A percentile compares a stretch with the other conserved stretches of the same genome.
These are phyloP conservation scores for Syndactyla subalaris DNA, from an alignment of 2,797 vertebrate species.

Conservation along the genomic window DNA sequence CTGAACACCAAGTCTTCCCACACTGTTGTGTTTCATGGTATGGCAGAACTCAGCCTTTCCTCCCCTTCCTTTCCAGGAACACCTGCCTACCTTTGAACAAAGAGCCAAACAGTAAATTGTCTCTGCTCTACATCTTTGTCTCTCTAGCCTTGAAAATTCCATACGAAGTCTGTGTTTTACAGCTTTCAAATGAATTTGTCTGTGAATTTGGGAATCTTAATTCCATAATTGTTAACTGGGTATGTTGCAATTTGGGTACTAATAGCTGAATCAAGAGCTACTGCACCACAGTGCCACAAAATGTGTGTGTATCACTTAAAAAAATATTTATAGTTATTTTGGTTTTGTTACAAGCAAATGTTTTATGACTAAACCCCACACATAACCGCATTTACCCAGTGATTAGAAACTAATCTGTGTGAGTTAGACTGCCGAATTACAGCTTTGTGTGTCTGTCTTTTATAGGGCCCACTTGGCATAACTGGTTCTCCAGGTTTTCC, in stretches of 20 bases:
- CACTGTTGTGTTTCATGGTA: rapidly evolving
- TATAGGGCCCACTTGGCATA: constrained; percentile 92
- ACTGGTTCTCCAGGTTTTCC: constrained; percentile 93
- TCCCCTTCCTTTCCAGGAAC: background rate
- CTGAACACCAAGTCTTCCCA: background rate
- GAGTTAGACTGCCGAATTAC: background rate
- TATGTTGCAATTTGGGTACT: background rate
- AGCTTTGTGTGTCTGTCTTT: background rate
- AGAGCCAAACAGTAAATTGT: background rate
- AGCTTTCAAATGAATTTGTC: background rate
- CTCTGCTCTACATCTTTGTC: background rate
- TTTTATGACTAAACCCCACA: background rate
- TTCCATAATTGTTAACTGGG: background rate
- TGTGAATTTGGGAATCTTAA: background rate
- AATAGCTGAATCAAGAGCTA: background rate
- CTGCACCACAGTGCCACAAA: background rate
- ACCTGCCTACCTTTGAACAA: background rate
- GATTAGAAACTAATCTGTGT: background rate
- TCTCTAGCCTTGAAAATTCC: background rate
- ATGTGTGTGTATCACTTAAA: rapidly evolving
- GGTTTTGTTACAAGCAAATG: background rate
- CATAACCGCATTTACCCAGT: background rate
- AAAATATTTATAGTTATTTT: background rate
- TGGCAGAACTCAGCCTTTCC: background rate
- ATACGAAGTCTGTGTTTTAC: background rate